phyloP scores from a whole-genome alignment of 2,797 vertebrate species.

The Capromys pilorides region DNA sequence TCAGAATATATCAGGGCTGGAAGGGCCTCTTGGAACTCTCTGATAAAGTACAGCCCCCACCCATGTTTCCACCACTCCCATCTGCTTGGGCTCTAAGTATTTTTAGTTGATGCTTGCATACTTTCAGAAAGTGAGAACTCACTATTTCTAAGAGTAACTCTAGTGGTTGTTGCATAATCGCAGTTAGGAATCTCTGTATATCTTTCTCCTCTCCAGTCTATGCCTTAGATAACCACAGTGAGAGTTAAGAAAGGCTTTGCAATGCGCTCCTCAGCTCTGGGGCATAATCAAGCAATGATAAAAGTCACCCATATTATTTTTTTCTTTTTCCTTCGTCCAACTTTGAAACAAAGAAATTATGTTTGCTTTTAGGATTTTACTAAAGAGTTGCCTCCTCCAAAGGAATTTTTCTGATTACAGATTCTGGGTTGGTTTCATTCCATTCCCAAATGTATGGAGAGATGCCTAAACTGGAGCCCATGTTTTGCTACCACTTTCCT shows the following conservation, averaged over 20 bases:
- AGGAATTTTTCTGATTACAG: neutral
- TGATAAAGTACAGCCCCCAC: neutral
- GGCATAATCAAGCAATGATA: neutral
- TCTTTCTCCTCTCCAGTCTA: neutral
- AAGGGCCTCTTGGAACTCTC: neutral
- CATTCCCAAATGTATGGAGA: fast-evolving
- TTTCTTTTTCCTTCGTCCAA: neutral
- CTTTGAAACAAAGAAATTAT: neutral
- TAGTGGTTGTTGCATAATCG: neutral
- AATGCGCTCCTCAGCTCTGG: neutral
- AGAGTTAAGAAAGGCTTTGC: neutral
- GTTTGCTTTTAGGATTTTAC: neutral
- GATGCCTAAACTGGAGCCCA: neutral
- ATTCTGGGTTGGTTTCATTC: neutral
- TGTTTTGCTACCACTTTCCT: neutral
- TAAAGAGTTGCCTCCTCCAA: neutral
- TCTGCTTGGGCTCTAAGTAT: neutral
- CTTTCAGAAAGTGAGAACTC: neutral
- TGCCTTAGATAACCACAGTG: neutral
- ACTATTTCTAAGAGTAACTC: neutral
- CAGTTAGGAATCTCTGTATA: neutral
- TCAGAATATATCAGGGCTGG: neutral
- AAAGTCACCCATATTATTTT: neutral
- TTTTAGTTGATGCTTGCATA: neutral
- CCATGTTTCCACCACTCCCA: neutral